Evolutionary conservation across 2,113 vertebrate genomes (phyloP), one percentile per base, ranked within the genome.

Genomic region (Platycercus adscitus): DNA sequence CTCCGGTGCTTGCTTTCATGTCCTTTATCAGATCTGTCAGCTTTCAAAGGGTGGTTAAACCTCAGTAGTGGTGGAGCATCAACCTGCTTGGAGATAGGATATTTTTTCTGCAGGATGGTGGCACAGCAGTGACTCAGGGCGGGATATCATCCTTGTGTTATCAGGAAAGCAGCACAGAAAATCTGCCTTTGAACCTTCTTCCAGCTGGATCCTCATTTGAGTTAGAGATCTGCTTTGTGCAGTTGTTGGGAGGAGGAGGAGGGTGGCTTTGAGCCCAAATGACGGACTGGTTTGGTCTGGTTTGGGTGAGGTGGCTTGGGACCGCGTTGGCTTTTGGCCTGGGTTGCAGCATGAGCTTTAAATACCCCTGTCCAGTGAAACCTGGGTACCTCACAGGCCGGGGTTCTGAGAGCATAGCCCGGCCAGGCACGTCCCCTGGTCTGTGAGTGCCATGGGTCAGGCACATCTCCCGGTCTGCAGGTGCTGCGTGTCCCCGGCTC

Each of bases 381-480:
- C 31, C 49, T 1, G 0, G 1, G 9, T 17, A 43, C 29, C 70
- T 10, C 0, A 0, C 31, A 47, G 17, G 10, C 1, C 7, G 29
- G 35, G n/a, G 11, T 20, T n/a, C 9, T 0, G 4, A 5, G 61
- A 63, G 18, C 1, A 0, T n/a, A 46, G 44, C 41, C 43, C 2
- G 1, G 46, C 35, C 44, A 28, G 61, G 33, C 72, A 33, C 13
- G 0, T 4, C 78, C 49, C 71, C 80, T 49, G 70, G 7, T 39
- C 37, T 23, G 41, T 2, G 25, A 2, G 35, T 41, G 26, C 81
- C 0, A 0, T 17, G 80, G 44, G 53, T 28, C 37, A 35, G 72
- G 25, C 79, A 41, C 26, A 7, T 44, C 71, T 60, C 81, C 72
- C 44, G 60, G 6, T 52, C 33, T 72, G 60, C 23, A 4, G 2